phyloP scores from a whole-genome alignment of 30 jellyfish, hydroid and myxozoan species.

The Aurelia aurita region DNA sequence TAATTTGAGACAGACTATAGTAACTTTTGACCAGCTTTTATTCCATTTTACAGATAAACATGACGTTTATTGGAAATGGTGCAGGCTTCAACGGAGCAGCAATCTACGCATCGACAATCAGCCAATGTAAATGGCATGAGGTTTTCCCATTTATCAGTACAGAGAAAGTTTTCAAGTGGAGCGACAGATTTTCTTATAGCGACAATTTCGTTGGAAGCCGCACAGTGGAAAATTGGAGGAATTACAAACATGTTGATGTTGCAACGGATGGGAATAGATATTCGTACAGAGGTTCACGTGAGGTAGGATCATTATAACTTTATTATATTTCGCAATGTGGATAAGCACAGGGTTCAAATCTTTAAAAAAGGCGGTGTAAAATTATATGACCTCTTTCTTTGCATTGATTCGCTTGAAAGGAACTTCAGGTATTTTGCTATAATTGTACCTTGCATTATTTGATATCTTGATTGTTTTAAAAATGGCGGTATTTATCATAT shows the following conservation, averaged over 20 bases:
- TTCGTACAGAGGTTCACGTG: not conserved
- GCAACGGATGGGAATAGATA: conserved; percentile 52
- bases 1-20: too few species aligned
- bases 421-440: too few species aligned
- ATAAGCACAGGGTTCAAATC: too few species aligned
- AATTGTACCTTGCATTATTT: too few species aligned
- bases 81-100: conserved; percentile 83
- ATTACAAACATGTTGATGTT: not conserved
- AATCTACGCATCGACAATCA: conserved; percentile 49
- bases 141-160: conserved; percentile 18
- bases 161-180: conserved; percentile 48
- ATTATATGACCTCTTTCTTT: too few species aligned
- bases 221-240: not conserved
- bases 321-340: too few species aligned
- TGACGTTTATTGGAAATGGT: conserved; percentile 69
- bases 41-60: conserved; percentile 26
- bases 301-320: not conserved
- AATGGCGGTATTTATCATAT: too few species aligned
- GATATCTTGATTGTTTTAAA: too few species aligned
- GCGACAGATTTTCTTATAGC: conserved; percentile 33
- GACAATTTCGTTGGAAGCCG: conserved; percentile 55
- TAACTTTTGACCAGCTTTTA: conserved; percentile 3
- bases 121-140: conserved; percentile 56
- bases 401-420: too few species aligned
- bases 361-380: too few species aligned